phyloP scores from a whole-genome alignment of 2,113 vertebrate genomes.

The Sapayoa aenigma region DNA sequence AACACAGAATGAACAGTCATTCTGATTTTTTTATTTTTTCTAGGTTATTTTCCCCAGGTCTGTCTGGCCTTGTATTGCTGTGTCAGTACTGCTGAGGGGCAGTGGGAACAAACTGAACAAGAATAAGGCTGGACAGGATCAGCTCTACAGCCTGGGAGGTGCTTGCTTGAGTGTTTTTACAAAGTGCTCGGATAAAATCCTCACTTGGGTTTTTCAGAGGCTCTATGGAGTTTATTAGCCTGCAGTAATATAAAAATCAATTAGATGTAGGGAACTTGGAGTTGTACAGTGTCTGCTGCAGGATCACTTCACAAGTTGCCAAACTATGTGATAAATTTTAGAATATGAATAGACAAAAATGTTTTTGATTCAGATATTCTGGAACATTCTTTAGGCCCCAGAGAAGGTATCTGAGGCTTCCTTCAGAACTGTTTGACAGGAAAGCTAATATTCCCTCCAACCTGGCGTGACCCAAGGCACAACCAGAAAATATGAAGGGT shows the following conservation, averaged over 20 bases:
- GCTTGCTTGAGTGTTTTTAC: neutral
- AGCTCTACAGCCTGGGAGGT: neutral
- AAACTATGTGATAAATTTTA: neutral
- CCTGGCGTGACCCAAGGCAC: neutral
- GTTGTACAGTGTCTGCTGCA: neutral
- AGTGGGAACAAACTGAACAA: neutral
- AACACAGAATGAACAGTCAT: neutral
- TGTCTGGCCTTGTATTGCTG: neutral
- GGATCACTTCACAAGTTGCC: neutral
- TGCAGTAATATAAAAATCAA: conserved; percentile 3
- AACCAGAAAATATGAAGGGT: neutral
- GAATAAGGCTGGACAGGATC: neutral
- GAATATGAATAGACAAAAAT: neutral
- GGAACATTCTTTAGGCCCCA: neutral
- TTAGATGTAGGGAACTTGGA: neutral
- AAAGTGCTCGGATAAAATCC: neutral
- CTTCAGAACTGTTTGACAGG: neutral
- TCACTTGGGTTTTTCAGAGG: neutral
- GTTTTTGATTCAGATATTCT: neutral
- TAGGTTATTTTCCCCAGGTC: neutral
- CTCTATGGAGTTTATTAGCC: neutral
- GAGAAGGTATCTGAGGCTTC: neutral
- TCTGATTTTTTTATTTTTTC: neutral
- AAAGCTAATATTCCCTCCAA: neutral
- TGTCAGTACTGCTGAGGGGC: neutral